These are phyloP conservation scores for Silurus aristotelis DNA, from an alignment of 2,797 vertebrate species.

Conservation along the genomic window DNA sequence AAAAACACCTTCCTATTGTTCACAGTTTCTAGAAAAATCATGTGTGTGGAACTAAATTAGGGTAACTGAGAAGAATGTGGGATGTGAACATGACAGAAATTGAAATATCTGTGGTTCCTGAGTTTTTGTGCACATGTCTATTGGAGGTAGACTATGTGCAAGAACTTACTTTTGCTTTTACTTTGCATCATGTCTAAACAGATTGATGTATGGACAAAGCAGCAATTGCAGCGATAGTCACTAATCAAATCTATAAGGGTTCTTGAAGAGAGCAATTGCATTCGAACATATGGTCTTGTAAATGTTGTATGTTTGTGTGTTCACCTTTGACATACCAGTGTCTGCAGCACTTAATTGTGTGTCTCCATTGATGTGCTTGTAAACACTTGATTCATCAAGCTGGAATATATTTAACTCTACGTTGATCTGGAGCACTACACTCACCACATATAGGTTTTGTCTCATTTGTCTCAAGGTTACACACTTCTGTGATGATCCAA, in stretches of 20 bases:
- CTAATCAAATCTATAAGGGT: conserved; percentile 13
- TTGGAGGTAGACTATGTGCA: neutral
- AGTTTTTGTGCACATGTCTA: neutral
- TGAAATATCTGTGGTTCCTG: neutral
- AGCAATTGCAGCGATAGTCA: neutral
- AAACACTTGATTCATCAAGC: conserved; percentile 46
- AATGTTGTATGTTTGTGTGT: conserved; percentile 22
- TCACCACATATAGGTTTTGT: conserved; percentile 20
- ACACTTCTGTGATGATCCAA: conserved; percentile 27
- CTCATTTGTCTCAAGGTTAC: conserved; percentile 26
- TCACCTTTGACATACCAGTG: neutral
- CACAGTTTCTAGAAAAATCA: conserved; percentile 46
- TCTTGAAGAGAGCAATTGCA: conserved; percentile 10
- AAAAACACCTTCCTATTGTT: conserved; percentile 52
- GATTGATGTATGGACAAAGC: neutral
- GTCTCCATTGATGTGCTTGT: conserved; percentile 23
- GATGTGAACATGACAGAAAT: neutral
- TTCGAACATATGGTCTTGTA: conserved; percentile 5
- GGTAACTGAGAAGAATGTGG: conserved; percentile 14
- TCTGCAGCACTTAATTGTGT: conserved; percentile 15
- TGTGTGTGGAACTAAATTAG: conserved; percentile 18
- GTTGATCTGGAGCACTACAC: conserved; percentile 42
- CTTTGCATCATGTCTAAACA: neutral
- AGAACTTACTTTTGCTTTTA: neutral
- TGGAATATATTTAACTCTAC: conserved; percentile 48